phyloP scores from a whole-genome alignment of 1,140 invertebrate species.

The Aphaenogaster ashmeadi region DNA sequence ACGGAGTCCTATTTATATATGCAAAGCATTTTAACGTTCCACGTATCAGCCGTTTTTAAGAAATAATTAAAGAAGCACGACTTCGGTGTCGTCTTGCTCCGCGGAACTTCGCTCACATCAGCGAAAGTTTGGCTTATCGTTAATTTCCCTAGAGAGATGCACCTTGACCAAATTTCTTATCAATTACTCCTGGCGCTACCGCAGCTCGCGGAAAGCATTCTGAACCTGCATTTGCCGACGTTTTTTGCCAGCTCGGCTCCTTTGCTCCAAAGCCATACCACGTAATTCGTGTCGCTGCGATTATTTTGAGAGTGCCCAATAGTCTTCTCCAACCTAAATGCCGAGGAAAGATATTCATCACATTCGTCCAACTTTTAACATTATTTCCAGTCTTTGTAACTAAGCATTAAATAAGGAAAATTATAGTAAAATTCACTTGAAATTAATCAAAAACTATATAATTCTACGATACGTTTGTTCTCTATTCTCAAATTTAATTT shows the following conservation, averaged over 20 bases:
- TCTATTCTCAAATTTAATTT: background rate
- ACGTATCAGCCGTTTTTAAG: conserved; percentile 21
- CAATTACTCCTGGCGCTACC: conserved; percentile 58
- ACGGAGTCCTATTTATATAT: background rate
- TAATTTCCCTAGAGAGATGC: conserved; percentile 74
- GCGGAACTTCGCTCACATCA: conserved; percentile 30
- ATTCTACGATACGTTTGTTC: too few species aligned
- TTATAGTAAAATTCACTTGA: background rate
- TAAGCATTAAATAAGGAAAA: background rate
- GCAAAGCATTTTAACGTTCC: conserved; percentile 9
- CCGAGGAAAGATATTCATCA: background rate
- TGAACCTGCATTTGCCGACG: conserved; percentile 32
- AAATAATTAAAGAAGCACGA: conserved; percentile 69
- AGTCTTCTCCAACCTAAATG: background rate
- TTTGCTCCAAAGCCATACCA: background rate
- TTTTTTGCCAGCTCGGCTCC: conserved; percentile 43
- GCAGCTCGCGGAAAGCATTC: conserved; percentile 25
- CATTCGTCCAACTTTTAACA: background rate
- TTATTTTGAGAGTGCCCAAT: background rate
- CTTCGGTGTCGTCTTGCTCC: background rate
- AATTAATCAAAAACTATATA: background rate
- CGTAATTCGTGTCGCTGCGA: background rate
- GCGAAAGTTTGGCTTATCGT: conserved; percentile 69
- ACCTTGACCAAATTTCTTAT: conserved; percentile 64
- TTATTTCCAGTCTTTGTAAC: background rate